Percentiles rank a stretch among this genome's conserved stretches.
Conservation (phyloP, 2,113 vertebrate genomes). For the Penelope pileata region DNA sequence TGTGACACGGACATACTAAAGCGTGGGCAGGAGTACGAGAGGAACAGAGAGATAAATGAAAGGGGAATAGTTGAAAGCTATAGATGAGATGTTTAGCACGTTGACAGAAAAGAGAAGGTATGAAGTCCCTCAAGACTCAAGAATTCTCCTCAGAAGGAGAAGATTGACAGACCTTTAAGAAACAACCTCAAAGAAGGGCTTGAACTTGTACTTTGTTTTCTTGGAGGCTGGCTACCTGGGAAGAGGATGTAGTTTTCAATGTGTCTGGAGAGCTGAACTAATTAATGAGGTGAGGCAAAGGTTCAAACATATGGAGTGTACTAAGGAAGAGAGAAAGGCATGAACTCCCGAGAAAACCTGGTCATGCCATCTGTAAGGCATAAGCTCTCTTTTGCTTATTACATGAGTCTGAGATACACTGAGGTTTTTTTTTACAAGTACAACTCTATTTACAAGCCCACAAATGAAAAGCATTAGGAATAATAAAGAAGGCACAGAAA, state of each 20-base stretch:
- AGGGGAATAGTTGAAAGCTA: constrained; percentile 5
- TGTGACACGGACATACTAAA: not conserved
- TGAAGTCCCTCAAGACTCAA: constrained; percentile 1
- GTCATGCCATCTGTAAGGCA: not conserved
- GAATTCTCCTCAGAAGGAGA: constrained; percentile 8
- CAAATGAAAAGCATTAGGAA: not conserved
- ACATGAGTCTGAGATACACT: fast-evolving
- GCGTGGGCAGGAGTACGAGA: not conserved
- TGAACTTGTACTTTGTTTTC: constrained; percentile 57
- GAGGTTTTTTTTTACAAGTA: not conserved
- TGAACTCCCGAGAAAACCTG: constrained; percentile 9
- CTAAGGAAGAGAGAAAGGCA: not conserved
- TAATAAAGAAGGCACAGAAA: not conserved
- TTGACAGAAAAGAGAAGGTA: constrained; percentile 14
- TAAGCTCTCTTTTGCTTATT: not conserved
- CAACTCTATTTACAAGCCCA: not conserved
- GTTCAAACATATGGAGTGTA: not conserved
- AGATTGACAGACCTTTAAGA: constrained; percentile 59
- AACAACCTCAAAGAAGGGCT: constrained; percentile 25
- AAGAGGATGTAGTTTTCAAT: not conserved
- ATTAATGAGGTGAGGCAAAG: constrained; percentile 43
- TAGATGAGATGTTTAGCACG: not conserved
- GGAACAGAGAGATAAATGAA: not conserved
- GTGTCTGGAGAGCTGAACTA: constrained; percentile 39
- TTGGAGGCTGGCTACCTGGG: not conserved